A percentile compares a stretch with the other conserved stretches of the same genome.
phyloP scores from a whole-genome alignment of 2,113 vertebrate species.

The Guaruba guarouba region DNA sequence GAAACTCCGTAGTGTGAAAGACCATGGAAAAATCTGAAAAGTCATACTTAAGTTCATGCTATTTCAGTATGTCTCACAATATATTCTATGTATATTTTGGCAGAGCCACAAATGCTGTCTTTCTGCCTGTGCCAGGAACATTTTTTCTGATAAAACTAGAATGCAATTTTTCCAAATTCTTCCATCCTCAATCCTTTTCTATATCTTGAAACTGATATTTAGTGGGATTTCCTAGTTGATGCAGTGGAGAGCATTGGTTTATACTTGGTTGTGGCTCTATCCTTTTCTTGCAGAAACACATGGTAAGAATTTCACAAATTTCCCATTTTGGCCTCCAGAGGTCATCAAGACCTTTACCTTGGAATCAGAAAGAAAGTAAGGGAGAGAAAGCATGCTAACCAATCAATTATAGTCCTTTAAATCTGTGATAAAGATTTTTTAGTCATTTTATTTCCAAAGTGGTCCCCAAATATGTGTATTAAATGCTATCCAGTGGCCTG shows the following conservation, averaged over 20 bases:
- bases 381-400: not conserved
- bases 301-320: not conserved
- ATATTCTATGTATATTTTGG: not conserved
- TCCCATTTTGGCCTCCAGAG: not conserved
- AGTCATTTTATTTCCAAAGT: not conserved
- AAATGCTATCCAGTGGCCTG: not conserved
- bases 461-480: not conserved
- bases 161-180: not conserved
- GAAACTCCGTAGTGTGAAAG: not conserved
- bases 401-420: not conserved
- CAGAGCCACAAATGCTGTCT: not conserved
- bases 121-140: not conserved
- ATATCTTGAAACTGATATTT: not conserved
- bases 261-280: not conserved
- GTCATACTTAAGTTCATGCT: not conserved
- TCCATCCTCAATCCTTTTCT: not conserved
- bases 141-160: not conserved
- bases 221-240: not conserved
- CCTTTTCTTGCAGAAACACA: not conserved
- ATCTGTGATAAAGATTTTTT: not conserved
- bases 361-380: not conserved
- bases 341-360: not conserved
- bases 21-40: not conserved
- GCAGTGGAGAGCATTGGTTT: not conserved
- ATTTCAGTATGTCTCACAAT: not conserved